A percentile compares a stretch with the other conserved stretches of the same genome.
Evolutionary conservation across 2,797 vertebrate genomes (phyloP).

Genomic region (Sarcophilus harrisii): DNA sequence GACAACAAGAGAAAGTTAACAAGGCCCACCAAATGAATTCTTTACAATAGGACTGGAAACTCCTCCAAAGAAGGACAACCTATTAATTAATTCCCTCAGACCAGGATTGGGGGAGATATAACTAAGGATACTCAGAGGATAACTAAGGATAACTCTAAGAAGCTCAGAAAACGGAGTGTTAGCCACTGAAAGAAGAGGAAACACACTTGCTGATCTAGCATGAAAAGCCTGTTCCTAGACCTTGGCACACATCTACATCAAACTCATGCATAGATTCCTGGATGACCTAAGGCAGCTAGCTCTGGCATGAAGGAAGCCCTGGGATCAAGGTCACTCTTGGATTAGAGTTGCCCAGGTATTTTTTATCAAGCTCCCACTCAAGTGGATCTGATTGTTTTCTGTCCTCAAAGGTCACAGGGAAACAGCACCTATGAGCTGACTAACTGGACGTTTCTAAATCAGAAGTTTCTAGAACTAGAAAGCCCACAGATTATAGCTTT

Average conservation of each 20-base stretch:
- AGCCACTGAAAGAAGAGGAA: neutral
- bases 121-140: neutral
- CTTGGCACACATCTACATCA: neutral
- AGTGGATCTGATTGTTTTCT: neutral
- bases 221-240: neutral
- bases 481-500: neutral
- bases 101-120: neutral
- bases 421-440: neutral
- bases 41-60: neutral
- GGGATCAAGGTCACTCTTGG: neutral
- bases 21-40: neutral
- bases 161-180: neutral
- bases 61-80: neutral
- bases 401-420: neutral
- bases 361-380: neutral
- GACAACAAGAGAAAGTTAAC: neutral
- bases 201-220: neutral
- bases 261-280: neutral
- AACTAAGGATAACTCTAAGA: neutral
- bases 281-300: neutral
- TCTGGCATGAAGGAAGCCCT: neutral
- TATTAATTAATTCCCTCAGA: neutral
- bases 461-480: neutral
- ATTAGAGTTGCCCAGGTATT: neutral
- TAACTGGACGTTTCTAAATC: neutral